Evolutionary conservation across 2,113 vertebrate genomes (phyloP), one percentile per base, ranked within the genome.

Genomic region (Condylura cristata): DNA sequence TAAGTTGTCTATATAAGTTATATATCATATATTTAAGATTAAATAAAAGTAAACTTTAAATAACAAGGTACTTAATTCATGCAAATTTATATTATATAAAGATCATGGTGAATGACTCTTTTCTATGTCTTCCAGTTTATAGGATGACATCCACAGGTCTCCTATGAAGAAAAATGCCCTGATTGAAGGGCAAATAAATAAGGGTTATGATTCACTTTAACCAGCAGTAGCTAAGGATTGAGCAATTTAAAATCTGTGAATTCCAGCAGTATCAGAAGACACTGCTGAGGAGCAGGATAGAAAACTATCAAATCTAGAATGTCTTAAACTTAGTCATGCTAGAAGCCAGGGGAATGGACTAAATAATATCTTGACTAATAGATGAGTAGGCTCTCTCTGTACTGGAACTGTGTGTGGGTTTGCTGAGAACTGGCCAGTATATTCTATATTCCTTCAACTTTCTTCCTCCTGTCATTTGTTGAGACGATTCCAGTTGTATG

Each of bases 401-500:
- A n/a, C 41, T 84, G 12, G 61, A 90, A 88, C 28, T 72, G 14
- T 53, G 32, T 63, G 11, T 24, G 60, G 26, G 46, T 80, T 84
- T 76, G 22, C 34, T 66, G 44, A 93, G 44, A 92, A 79, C 4
- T 65, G 74, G 41, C 13, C 89, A 51, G 72, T 79, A 58, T 8
- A 76, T 28, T 53, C 63, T 79, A 58, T 8, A 76, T 28, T 53
- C 63, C 44, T 70, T 91, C 28, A 80, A n/a, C 72, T 48, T 74
- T 72, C 32, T 48, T 93, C 90, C 89, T 60, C 24, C 16, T 94
- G 53, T 66, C 53, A 81, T n/a, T 16, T 75, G 13, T 83, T 95
- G 41, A 56, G 89, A 83, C 4, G 20, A 79, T 65, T 80, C 44
- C 28, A 80, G 18, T 51, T 95, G 46, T 80, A 2, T 79, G 83